These are phyloP conservation scores for Discoglossus pictus DNA, from an alignment of 2,797 vertebrate genomes.

Conservation along the genomic window DNA sequence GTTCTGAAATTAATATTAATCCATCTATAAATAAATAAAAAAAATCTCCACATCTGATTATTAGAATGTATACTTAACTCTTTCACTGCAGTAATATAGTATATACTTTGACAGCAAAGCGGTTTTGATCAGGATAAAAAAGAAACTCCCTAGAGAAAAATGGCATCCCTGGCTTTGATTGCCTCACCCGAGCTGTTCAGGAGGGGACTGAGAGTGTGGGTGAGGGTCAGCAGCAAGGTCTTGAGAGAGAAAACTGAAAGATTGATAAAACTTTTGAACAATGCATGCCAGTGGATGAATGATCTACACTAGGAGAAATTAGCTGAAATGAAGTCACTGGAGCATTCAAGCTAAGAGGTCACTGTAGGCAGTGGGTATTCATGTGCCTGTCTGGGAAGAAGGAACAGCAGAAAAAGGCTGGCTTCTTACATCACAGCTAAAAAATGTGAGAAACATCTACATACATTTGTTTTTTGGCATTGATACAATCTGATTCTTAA, in stretches of 20 bases:
- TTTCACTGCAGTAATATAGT: not conserved
- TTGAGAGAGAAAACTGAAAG: slow-evolving; percentile 17
- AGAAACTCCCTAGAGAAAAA: slow-evolving; percentile 19
- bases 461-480: too few species aligned
- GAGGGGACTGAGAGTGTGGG: slow-evolving; percentile 22
- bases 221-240: slow-evolving; percentile 11
- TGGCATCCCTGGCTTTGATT: slow-evolving; percentile 25
- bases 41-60: too few species aligned
- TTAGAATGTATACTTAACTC: too few species aligned
- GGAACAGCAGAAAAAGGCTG: slow-evolving; percentile 25
- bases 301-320: slow-evolving; percentile 43
- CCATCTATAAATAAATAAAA: too few species aligned
- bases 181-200: slow-evolving; percentile 14
- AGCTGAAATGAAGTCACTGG: slow-evolving; percentile 31
- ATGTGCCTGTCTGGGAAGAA: slow-evolving; percentile 44
- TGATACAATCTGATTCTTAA: too few species aligned
- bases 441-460: not conserved
- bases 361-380: not conserved
- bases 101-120: not conserved
- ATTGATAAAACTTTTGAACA: slow-evolving; percentile 30
- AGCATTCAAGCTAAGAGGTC: not conserved
- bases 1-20: too few species aligned
- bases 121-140: slow-evolving; percentile 20
- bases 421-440: slow-evolving; percentile 13
- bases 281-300: slow-evolving; percentile 45